Evolutionary conservation across 2,113 vertebrate species (phyloP).

Genomic region (Odontesthes bonariensis): DNA sequence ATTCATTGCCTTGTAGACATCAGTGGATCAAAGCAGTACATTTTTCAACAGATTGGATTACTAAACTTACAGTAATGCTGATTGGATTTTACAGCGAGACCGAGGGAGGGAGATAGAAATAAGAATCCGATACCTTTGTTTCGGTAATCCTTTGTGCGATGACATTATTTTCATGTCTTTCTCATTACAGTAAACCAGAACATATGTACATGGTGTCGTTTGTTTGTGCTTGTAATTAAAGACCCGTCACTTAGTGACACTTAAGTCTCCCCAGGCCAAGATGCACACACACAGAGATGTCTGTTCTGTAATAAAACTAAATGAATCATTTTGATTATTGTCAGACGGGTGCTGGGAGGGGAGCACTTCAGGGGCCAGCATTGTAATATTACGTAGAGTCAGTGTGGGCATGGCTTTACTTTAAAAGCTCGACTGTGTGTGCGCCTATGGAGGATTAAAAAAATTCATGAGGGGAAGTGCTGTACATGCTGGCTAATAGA

Average conservation of each 20-base stretch:
- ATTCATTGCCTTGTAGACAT: conserved; percentile 41
- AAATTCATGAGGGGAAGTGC: not conserved
- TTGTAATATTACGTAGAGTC: conserved; percentile 12
- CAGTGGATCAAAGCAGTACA: conserved; percentile 59
- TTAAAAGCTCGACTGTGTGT: not conserved
- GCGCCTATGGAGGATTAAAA: not conserved
- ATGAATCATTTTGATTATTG: conserved; percentile 78
- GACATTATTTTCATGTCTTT: conserved; percentile 64
- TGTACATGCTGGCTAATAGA: not conserved
- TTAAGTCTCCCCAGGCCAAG: conserved; percentile 47
- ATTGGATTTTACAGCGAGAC: conserved; percentile 56
- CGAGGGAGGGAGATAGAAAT: conserved; percentile 14
- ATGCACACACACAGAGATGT: conserved; percentile 59
- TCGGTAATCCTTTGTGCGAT: conserved; percentile 48
- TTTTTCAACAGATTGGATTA: conserved; percentile 60
- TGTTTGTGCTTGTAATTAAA: conserved; percentile 75
- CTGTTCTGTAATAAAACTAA: conserved; percentile 64
- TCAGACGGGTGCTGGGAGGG: conserved; percentile 59
- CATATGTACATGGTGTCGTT: conserved; percentile 67
- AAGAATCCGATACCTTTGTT: conserved; percentile 56
- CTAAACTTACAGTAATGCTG: conserved; percentile 63
- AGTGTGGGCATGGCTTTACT: not conserved
- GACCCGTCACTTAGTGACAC: conserved; percentile 64
- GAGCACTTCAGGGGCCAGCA: conserved; percentile 52
- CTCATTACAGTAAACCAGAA: conserved; percentile 70